Evolutionary conservation across 2,113 vertebrate genomes (phyloP).

Genomic region (Triplophysa rosa): DNA sequence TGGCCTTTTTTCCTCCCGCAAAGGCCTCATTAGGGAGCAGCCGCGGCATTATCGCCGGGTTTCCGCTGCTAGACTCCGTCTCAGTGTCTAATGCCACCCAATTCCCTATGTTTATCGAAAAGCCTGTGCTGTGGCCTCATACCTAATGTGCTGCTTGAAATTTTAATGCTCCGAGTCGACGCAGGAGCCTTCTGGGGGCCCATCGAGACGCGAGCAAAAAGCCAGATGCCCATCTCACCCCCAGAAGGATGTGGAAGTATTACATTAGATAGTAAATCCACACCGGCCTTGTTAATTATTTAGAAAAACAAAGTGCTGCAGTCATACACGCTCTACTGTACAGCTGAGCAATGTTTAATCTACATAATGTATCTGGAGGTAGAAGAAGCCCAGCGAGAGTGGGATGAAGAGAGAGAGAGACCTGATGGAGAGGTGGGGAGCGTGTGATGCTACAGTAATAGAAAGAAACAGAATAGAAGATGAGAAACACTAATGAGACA

Average conservation of each 20-base stretch:
- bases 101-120: slow-evolving; percentile 58
- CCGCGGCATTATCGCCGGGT: slow-evolving; percentile 51
- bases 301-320: slow-evolving; percentile 70
- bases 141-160: slow-evolving; percentile 57
- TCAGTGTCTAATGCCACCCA: slow-evolving; percentile 55
- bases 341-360: slow-evolving; percentile 65
- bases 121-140: slow-evolving; percentile 52
- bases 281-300: slow-evolving; percentile 70
- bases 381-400: slow-evolving; percentile 34
- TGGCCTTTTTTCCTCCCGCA: slow-evolving; percentile 50
- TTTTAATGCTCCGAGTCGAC: slow-evolving; percentile 55
- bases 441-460: slow-evolving; percentile 18
- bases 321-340: slow-evolving; percentile 62
- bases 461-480: slow-evolving; percentile 24
- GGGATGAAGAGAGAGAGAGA: slow-evolving; percentile 25
- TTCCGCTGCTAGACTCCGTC: slow-evolving; percentile 43
- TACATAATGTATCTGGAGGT: slow-evolving; percentile 64
- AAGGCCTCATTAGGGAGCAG: slow-evolving; percentile 59
- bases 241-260: slow-evolving; percentile 63
- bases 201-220: slow-evolving; percentile 50
- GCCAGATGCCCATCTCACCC: slow-evolving; percentile 59
- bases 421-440: slow-evolving; percentile 40
- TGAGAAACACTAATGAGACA: slow-evolving; percentile 34
- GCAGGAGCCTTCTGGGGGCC: slow-evolving; percentile 52
- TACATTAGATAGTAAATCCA: slow-evolving; percentile 68